Evolutionary conservation across 2,797 vertebrate species (phyloP), one percentile per base, ranked within the genome.

Genomic region (Selene dorsalis): DNA sequence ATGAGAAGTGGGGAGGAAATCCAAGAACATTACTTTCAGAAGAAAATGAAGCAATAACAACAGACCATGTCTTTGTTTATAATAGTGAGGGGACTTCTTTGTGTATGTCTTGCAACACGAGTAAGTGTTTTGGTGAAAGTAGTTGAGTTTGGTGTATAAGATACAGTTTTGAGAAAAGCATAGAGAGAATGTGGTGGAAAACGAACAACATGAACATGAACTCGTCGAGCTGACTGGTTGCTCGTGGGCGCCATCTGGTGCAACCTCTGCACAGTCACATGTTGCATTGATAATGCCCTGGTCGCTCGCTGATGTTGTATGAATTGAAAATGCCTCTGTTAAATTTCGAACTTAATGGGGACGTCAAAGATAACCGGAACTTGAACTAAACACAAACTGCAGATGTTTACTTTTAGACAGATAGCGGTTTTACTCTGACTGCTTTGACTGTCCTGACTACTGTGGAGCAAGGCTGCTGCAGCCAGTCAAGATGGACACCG

Each of bases 401-500:
- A 59, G 4, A 91, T 94, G 93, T 83, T 28, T 67, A 20, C 76
- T 55, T 18, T 39, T 26, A 80, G 72, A 85, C 74, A 80, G 83
- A 47, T 5, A 24, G 74, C 73, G 69, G 62, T 75, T 53, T 45
- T 48, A 67, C 61, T 69, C 75, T 20, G 67, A 83, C 68, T 41
- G 7, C 32, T 35, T 8, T 35, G 62, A 70, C 28, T 61, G 62
- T 43, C 35, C 64, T 32, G 68, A 55, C 18, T 48, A 18, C 77
- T 60, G 91, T 67, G 82, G 75, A 83, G 68, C 67, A 71, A 47
- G 7, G 75, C 84, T 94, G 93, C 8, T 75, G 69, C 93, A 74
- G 65, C 93, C 87, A 83, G 87, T 66, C 95, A 97, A 97, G 95
- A 97, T 98, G 97, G 97, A 98, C 95, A 95, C 96, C 89, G 94